A percentile compares a stretch with the other conserved stretches of the same genome.
phyloP scores from a whole-genome alignment of 2,797 vertebrate genomes.

The Caiman crocodilus region DNA sequence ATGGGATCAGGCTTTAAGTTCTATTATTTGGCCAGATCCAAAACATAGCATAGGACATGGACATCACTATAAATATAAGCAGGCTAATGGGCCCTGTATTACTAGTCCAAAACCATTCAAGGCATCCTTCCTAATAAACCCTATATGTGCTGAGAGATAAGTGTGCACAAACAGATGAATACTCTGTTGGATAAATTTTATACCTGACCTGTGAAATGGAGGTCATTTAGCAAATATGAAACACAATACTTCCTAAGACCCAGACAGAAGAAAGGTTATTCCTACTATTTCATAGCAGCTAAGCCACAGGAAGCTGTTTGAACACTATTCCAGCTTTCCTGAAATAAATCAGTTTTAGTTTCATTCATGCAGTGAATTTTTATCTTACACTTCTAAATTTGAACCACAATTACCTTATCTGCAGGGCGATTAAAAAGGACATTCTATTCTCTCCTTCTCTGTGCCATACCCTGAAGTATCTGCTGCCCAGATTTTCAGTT shows the following conservation, averaged over 20 bases:
- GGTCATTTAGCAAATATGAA: constrained; percentile 59
- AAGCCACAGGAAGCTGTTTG: constrained; percentile 65
- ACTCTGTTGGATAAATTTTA: constrained; percentile 51
- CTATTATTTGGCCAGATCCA: neutral
- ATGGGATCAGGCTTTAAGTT: neutral
- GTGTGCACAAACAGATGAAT: neutral
- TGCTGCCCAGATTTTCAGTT: constrained; percentile 35
- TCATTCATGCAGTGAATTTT: constrained; percentile 44
- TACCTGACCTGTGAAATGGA: constrained; percentile 59
- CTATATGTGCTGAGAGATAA: neutral
- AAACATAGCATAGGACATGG: rapidly evolving
- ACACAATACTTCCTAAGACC: constrained; percentile 67
- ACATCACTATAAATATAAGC: neutral
- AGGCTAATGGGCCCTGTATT: neutral
- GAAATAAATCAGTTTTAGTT: constrained; percentile 67
- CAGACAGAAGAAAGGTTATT: constrained; percentile 69
- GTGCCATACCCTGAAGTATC: neutral
- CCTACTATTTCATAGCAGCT: constrained; percentile 61
- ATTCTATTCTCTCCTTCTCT: neutral
- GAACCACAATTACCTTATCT: constrained; percentile 68
- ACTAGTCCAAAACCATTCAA: neutral
- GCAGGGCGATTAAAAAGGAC: neutral
- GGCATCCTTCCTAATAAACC: neutral
- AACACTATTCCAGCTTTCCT: constrained; percentile 54
- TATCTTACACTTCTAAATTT: constrained; percentile 65